A percentile compares a stretch with the other conserved stretches of the same genome.
phyloP scores from a whole-genome alignment of 1,140 invertebrate species.

The Rhagoletis zephyria region DNA sequence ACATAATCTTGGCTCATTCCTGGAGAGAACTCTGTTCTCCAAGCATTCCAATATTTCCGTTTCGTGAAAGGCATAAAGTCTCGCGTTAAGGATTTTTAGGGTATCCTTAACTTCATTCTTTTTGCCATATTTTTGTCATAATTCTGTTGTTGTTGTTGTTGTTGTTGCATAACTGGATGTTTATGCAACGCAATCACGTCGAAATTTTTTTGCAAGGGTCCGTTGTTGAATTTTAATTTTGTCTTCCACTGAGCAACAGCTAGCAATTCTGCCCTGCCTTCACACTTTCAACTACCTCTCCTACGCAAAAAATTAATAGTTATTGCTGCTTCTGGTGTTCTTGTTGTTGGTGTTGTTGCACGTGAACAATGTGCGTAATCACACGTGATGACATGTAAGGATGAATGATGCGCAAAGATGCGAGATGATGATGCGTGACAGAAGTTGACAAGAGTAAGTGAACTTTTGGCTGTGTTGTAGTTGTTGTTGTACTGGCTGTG shows the following conservation, averaged over 20 bases:
- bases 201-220: constrained; percentile 62
- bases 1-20: too few species aligned
- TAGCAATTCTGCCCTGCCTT: background rate
- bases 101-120: too few species aligned
- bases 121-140: too few species aligned
- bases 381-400: constrained; percentile 64
- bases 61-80: too few species aligned
- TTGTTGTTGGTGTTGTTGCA: constrained; percentile 63
- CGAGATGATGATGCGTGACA: constrained; percentile 59
- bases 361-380: constrained; percentile 73
- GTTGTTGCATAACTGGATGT: constrained; percentile 63
- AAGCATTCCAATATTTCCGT: too few species aligned
- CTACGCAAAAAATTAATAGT: constrained; percentile 52
- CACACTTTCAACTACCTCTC: too few species aligned
- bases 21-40: too few species aligned
- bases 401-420: constrained; percentile 54
- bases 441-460: background rate
- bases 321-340: background rate
- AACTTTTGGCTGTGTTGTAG: constrained; percentile 54
- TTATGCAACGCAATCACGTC: constrained; percentile 73
- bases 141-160: constrained; percentile 52
- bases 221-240: constrained; percentile 59
- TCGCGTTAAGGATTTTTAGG: too few species aligned
- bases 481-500: constrained; percentile 61
- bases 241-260: constrained; percentile 52